A percentile compares a stretch with the other conserved stretches of the same genome.
These are phyloP conservation scores for Caloenas nicobarica DNA, from an alignment of 2,113 vertebrate species.

Conservation along the genomic window DNA sequence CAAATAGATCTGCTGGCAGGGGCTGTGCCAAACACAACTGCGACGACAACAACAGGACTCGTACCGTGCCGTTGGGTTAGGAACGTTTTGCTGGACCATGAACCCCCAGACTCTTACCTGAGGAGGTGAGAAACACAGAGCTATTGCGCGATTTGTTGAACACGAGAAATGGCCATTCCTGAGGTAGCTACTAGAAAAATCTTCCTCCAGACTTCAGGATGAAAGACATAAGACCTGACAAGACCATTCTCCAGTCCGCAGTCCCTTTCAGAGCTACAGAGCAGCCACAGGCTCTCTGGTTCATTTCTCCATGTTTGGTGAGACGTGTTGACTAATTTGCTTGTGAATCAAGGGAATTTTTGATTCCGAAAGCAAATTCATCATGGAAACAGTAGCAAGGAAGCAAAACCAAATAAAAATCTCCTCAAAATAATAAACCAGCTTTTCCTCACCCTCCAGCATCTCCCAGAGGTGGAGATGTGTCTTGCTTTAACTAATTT, in stretches of 20 bases:
- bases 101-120: not conserved
- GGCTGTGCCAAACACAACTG: not conserved
- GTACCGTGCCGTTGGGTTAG: not conserved
- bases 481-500: not conserved
- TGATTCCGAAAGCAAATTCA: not conserved
- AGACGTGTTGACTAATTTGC: not conserved
- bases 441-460: not conserved
- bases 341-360: not conserved
- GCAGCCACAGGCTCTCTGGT: not conserved
- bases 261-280: not conserved
- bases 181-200: not conserved
- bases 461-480: not conserved
- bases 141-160: not conserved
- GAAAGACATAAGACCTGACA: not conserved
- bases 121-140: not conserved
- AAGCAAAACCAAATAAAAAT: not conserved
- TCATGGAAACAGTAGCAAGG: not conserved
- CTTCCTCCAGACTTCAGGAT: not conserved
- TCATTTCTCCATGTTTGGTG: not conserved
- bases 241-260: fast-evolving
- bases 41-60: not conserved
- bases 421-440: not conserved
- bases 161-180: not conserved
- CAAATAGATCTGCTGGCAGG: not conserved
- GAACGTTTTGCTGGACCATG: not conserved